A percentile compares a stretch with the other conserved stretches of the same genome.
Conservation (phyloP, 1,140 invertebrate genomes). For the Anastrepha ludens region DNA sequence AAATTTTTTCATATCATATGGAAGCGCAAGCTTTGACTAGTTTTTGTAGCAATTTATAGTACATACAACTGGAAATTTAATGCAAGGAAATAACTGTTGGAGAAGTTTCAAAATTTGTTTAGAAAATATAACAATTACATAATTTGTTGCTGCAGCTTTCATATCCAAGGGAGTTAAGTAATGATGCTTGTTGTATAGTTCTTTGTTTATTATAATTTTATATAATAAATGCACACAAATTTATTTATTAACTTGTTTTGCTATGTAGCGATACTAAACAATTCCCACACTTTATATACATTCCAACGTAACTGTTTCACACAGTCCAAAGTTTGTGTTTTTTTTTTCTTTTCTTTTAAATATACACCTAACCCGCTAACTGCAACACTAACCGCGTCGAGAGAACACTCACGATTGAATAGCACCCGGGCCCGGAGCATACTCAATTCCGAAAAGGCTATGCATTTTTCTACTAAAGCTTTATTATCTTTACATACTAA, state of each 20-base stretch:
- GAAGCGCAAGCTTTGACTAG: background rate
- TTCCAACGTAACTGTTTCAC: constrained; percentile 6
- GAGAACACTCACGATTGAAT: constrained; percentile 56
- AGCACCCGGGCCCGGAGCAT: constrained; percentile 46
- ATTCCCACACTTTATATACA: background rate
- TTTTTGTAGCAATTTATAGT: background rate
- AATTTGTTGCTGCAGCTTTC: background rate
- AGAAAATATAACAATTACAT: background rate
- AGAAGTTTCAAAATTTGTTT: background rate
- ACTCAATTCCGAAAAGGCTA: background rate
- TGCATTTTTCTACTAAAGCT: constrained; percentile 41
- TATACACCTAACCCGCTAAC: constrained; percentile 30
- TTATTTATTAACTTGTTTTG: background rate
- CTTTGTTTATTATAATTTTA: background rate
- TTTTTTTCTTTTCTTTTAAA: background rate
- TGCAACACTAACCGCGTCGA: constrained; percentile 50
- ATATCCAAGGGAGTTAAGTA: background rate
- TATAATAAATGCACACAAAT: background rate
- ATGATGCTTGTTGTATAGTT: background rate
- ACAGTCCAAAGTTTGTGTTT: constrained; percentile 6
- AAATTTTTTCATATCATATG: background rate
- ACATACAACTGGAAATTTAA: background rate
- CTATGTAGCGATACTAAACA: background rate
- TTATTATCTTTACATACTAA: background rate
- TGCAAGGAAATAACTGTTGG: background rate